These are phyloP conservation scores for Drosophila subobscura DNA, from an alignment of 1,140 invertebrate species.

Conservation along the genomic window DNA sequence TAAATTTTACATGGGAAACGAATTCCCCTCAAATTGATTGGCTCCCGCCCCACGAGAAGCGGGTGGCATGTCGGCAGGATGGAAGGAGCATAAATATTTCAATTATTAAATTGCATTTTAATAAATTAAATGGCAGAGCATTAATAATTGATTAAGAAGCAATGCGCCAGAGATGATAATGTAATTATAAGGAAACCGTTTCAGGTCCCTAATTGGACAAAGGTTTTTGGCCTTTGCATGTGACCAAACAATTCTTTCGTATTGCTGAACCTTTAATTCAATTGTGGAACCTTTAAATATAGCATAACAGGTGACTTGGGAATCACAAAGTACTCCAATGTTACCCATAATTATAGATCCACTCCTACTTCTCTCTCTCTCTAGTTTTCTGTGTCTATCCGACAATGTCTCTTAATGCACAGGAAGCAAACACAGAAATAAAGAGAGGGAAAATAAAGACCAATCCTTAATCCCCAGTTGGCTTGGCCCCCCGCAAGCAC, in stretches of 20 bases:
- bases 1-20: conserved; percentile 54
- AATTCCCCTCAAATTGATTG: conserved; percentile 54
- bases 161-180: conserved; percentile 5
- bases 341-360: no score
- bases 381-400: no score
- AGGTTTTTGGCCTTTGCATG: conserved; percentile 9
- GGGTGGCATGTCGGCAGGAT: neutral
- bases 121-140: conserved; percentile 51
- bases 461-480: conserved; percentile 38
- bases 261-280: no score
- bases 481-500: neutral
- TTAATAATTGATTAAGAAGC: conserved; percentile 24
- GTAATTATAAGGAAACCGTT: conserved; percentile 35
- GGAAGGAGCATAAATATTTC: conserved; percentile 42
- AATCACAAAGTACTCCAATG: no score
- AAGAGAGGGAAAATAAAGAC: neutral
- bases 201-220: conserved; percentile 40
- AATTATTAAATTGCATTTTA: conserved; percentile 61
- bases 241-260: neutral
- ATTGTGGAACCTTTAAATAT: no score
- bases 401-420: conserved; percentile 4
- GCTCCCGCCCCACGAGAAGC: neutral
- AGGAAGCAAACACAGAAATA: conserved; percentile 8
- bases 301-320: no score
- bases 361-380: neutral